Base-by-base conservation (phyloP, 2,888 invertebrate genomes). In the Brenthis daphne region DNA sequence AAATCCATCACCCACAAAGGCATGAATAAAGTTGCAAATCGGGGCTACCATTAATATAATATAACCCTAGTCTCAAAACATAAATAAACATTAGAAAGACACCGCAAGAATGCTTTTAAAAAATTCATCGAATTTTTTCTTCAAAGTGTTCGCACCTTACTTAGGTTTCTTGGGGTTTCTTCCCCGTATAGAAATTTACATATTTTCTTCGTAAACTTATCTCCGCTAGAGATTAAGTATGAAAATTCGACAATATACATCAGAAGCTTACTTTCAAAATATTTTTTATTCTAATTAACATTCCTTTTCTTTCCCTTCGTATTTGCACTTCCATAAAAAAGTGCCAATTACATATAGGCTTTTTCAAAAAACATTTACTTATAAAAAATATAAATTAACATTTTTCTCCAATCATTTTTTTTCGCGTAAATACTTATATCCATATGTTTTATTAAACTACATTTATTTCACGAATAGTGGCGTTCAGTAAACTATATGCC, bases 31-130 rank as follows among this genome's bases (percentile, higher is more conserved):
- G 66, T 64, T 69, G 61, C 69, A 64, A 69, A 69, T 72, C 69
- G 57, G 55, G 64, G n/a, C 54, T 43, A 33, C 67, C 69, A 67
- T 73, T 71, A 71, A 86, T 86, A 86, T 83, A 84, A 85, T 63
- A 63, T 63, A 63, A 54, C 69, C 76, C 80, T 80, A 83, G 78
- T 78, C 76, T 77, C 79, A 77, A 29, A 63, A 51, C 83, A 87
- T 88, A 87, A 88, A 87, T 87, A 88, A 82, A 87, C 84, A 86
- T 87, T 86, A 85, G 84, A 86, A 86, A 85, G 74, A 76, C 82
- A 82, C 82, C 87, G 80, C 85, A 85, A 81, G 82, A 83, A 81
- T 77, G 76, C 80, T 80, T 77, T 78, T 89, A 85, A 88, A 88
- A 86, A 87, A 89, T 88, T 87, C 86, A 89, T 85, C 78, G 77